Conservation (phyloP, 2,797 vertebrate species). For the Hydrocynus forskahlii region DNA sequence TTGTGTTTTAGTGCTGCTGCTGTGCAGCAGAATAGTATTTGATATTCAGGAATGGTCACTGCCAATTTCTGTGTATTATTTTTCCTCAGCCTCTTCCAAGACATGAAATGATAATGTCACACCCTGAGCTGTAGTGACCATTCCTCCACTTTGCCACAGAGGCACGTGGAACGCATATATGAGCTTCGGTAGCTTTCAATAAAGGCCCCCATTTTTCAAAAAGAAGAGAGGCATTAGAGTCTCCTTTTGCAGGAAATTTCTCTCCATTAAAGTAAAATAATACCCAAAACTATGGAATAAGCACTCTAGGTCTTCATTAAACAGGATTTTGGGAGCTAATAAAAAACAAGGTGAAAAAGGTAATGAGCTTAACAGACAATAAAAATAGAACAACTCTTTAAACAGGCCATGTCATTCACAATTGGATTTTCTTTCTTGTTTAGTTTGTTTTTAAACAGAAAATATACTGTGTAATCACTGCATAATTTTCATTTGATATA, state of each 20-base stretch:
- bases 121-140: slow-evolving; percentile 42
- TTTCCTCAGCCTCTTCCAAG: slow-evolving; percentile 48
- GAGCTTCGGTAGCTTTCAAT: slow-evolving; percentile 45
- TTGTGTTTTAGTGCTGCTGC: slow-evolving; percentile 8
- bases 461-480: not conserved
- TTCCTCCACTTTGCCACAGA: slow-evolving; percentile 27
- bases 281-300: slow-evolving; percentile 31
- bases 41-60: slow-evolving; percentile 45
- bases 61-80: slow-evolving; percentile 49
- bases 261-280: slow-evolving; percentile 2
- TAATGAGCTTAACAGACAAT: not conserved
- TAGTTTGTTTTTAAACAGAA: not conserved
- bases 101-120: slow-evolving; percentile 56
- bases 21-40: slow-evolving; percentile 35
- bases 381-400: not conserved
- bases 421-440: not conserved
- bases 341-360: too few relatives aligned
- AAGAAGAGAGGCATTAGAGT: not conserved
- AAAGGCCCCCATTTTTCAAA: slow-evolving; percentile 27
- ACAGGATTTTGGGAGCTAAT: slow-evolving; percentile 4
- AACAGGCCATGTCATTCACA: not conserved
- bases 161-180: slow-evolving; percentile 36
- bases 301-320: slow-evolving; percentile 4
- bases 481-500: not conserved
- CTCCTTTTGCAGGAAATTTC: slow-evolving; percentile 13